Base-by-base conservation (phyloP, 2,888 invertebrate species). In the Hipparchia sbordonii region DNA sequence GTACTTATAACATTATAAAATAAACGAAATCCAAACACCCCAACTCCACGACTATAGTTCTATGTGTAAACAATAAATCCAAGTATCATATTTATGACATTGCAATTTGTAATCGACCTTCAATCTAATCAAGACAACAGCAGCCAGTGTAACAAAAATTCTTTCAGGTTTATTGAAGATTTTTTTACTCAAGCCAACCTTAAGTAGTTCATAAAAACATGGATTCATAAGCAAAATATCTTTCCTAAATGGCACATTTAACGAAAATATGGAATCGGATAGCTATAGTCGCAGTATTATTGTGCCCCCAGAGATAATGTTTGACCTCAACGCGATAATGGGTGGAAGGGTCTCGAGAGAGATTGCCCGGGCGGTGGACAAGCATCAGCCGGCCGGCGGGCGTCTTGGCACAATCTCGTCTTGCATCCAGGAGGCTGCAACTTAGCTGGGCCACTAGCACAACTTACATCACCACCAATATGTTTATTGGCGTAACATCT, bases 401-500 rank as follows among this genome's bases (percentile, higher is more conserved):
- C 65, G 73, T 60, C 72, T 77, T 69, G 79, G 74, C 85, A 86
- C 77, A 85, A 74, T 71, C 75, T 72, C 79, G 73, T 74, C 77
- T 80, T 78, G 76, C 82, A 81, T 77, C 79, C 79, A 76, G 75
- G 57, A 69, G 72, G 66, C 71, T 73, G 63, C 73, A 67, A 45
- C 71, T 65, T 72, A 68, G 70, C 72, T 72, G 70, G 69, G 59
- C 46, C 63, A 73, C 51, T 73, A 63, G 51, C 57, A 33, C 39
- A 73, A 72, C 70, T 65, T 73, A 75, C 77, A 74, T 78, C 79
- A 77, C 76, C 78, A 82, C 77, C 93, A 92, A 90, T 88, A 93
- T 93, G 93, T 93, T 93, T 86, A 93, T 93, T 91, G 93, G 93
- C 82, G 87, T 93, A 79, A 92, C 93, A 74, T 92, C 93, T 77